phyloP scores from a whole-genome alignment of 2,113 vertebrate genomes.

The Mirounga angustirostris region DNA sequence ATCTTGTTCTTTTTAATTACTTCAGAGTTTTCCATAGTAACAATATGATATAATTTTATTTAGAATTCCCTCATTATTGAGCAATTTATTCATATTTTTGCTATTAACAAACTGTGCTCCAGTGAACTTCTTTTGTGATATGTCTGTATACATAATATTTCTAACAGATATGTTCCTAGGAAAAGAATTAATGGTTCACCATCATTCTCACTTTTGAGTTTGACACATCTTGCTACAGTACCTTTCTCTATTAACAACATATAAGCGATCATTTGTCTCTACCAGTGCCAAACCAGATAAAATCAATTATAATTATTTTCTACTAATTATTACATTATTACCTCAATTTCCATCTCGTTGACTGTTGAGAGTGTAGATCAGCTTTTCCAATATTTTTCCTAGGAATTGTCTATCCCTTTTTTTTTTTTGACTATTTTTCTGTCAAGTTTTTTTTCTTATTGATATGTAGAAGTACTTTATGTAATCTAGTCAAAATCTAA shows the following conservation, averaged over 20 bases:
- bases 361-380: background rate
- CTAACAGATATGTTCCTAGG: background rate
- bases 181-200: background rate
- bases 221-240: background rate
- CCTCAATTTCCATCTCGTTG: background rate
- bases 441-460: background rate
- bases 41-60: background rate
- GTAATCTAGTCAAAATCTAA: background rate
- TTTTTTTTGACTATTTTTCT: constrained; percentile 24
- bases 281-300: background rate
- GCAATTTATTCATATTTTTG: background rate
- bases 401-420: background rate
- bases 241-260: background rate
- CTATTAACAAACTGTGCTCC: background rate
- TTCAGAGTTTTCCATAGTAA: background rate
- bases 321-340: background rate
- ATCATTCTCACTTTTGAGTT: background rate
- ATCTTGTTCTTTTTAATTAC: background rate
- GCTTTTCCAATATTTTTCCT: background rate
- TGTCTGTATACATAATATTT: background rate
- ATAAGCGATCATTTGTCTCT: background rate
- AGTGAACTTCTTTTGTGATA: background rate
- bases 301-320: background rate
- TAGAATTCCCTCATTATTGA: background rate
- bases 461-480: background rate